phyloP scores from a whole-genome alignment of 2,797 vertebrate genomes.

The Halcyon chelicuti region DNA sequence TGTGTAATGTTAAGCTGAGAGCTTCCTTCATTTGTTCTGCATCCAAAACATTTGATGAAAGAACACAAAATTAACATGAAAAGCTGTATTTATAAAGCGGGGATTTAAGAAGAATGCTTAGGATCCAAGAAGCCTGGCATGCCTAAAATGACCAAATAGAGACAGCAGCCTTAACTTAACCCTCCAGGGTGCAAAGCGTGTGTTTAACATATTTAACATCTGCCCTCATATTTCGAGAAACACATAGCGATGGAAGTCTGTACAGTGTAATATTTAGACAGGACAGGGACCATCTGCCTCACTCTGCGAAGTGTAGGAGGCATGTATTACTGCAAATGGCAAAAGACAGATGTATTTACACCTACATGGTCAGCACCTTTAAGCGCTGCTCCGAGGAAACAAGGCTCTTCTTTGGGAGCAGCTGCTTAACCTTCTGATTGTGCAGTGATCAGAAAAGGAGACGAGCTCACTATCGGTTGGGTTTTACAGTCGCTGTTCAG shows the following conservation, averaged over 20 bases:
- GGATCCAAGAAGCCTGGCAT: constrained; percentile 71
- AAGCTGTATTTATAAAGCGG: constrained; percentile 60
- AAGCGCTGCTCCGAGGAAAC: constrained; percentile 82
- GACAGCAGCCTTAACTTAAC: constrained; percentile 76
- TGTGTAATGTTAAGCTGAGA: neutral
- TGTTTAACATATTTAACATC: constrained; percentile 83
- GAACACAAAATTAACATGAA: constrained; percentile 65
- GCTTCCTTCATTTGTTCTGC: constrained; percentile 58
- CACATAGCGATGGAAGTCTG: constrained; percentile 72
- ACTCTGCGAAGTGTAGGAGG: constrained; percentile 74
- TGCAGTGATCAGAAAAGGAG: constrained; percentile 55
- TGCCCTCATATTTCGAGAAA: constrained; percentile 80
- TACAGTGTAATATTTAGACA: constrained; percentile 80
- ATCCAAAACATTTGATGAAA: constrained; percentile 52
- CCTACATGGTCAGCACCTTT: constrained; percentile 89
- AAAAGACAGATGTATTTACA: constrained; percentile 92
- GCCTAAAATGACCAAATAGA: constrained; percentile 78
- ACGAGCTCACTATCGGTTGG: neutral
- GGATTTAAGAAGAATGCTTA: constrained; percentile 71
- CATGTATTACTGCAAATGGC: constrained; percentile 76
- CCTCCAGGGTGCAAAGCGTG: constrained; percentile 79
- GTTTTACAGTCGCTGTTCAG: neutral
- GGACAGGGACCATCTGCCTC: constrained; percentile 90
- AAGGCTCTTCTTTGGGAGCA: constrained; percentile 79
- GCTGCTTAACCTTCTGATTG: constrained; percentile 82